These are phyloP conservation scores for Gallinago stenura DNA, from an alignment of 2,797 vertebrate species.

Conservation along the genomic window DNA sequence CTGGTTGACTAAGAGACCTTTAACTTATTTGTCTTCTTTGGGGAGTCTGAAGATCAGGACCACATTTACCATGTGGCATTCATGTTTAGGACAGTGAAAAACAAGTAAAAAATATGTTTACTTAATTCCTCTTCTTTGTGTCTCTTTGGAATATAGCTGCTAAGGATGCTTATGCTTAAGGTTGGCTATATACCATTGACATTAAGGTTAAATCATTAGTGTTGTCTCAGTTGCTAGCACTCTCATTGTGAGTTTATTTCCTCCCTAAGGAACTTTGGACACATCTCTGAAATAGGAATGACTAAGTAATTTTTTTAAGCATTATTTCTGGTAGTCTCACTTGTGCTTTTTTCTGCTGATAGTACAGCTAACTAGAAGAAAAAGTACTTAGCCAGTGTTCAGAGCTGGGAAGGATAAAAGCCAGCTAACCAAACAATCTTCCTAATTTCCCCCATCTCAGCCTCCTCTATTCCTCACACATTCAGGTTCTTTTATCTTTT, in stretches of 20 bases:
- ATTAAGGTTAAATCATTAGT: conserved; percentile 12
- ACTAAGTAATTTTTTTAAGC: background rate
- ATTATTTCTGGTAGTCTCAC: background rate
- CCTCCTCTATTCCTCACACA: background rate
- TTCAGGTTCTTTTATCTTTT: background rate
- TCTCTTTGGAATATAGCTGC: background rate
- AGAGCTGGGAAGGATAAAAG: background rate
- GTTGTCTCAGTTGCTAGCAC: background rate
- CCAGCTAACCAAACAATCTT: background rate
- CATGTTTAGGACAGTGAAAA: background rate
- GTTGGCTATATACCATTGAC: background rate
- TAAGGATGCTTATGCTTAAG: background rate
- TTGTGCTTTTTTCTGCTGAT: background rate
- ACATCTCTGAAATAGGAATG: background rate
- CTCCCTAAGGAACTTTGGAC: background rate
- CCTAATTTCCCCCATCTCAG: background rate
- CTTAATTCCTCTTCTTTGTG: background rate
- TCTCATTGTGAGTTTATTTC: background rate
- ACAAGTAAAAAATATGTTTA: background rate
- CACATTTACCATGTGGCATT: background rate
- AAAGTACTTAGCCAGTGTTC: background rate
- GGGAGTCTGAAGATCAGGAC: background rate
- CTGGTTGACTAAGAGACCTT: background rate
- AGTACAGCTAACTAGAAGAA: background rate
- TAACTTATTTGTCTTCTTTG: background rate